Evolutionary conservation across 2,113 vertebrate genomes (phyloP).

Genomic region (Phalacrocorax brasilianus): DNA sequence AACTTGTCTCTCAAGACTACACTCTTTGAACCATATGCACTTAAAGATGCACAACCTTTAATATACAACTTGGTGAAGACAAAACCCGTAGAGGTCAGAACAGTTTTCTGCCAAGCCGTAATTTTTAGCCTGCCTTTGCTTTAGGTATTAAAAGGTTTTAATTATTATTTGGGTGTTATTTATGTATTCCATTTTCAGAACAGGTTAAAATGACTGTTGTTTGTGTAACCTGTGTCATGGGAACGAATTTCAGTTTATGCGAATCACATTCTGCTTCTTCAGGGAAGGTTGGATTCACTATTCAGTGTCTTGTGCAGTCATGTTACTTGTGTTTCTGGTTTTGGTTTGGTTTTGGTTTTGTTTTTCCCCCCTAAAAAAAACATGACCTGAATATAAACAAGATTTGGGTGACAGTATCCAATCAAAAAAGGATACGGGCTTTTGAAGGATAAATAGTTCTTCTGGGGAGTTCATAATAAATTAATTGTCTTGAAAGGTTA

Average conservation of each 20-base stretch:
- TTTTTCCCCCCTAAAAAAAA: neutral
- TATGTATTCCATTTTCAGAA: neutral
- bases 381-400: neutral
- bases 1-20: neutral
- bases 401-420: neutral
- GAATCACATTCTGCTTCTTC: neutral
- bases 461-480: neutral
- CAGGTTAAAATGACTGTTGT: neutral
- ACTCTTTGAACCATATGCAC: neutral
- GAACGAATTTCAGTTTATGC: neutral
- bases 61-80: neutral
- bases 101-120: neutral
- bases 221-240: neutral
- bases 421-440: neutral
- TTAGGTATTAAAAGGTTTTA: neutral
- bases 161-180: neutral
- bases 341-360: no score
- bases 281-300: neutral
- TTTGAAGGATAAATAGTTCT: neutral
- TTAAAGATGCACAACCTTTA: neutral
- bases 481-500: neutral
- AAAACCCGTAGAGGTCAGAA: neutral
- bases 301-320: neutral
- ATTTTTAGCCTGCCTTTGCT: neutral
- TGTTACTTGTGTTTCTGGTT: no score